Evolutionary conservation across 2,888 invertebrate genomes (phyloP), one percentile per base, ranked within the genome.

Genomic region (Ditula angustiorana): DNA sequence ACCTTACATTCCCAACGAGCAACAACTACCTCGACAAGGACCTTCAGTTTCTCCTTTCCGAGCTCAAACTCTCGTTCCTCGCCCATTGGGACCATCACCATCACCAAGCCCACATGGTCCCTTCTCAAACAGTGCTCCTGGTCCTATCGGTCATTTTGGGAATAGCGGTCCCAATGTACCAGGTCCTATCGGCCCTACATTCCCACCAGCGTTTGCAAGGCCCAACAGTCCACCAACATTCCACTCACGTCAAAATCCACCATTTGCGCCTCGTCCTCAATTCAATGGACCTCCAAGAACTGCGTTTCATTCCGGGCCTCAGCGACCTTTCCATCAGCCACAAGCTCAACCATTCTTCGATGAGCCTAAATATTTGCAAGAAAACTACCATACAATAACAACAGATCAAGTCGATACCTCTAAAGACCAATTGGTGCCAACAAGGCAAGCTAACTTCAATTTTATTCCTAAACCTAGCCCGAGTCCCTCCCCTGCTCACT

Each of bases 341-440:
- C 89, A 87, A 71, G 73, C 83, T 13, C 89, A 90, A 65, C 78
- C 80, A 44, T 92, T 84, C 74, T 93, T 93, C 67, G 92, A 93
- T 61, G 93, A 93, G 76, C 83, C 92, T 1, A 93, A 93, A 79
- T 93, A 93, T 71, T 81, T 93, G 59, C 93, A 93, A 78, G 92
- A 93, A 74, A 93, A 93, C 69, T 93, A 93, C 69, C 93, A 93
- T 63, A 93, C 93, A 2, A 93, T 93, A 55, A 92, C 92, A 21
- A 90, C 88, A 2, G 92, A 93, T 66, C 90, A 93, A 80, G 82
- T 89, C 13, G 90, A 93, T 37, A 81, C 87, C 37, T 81, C 88
- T 21, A 91, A 93, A 74, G 87, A 90, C n/a, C 92, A 91, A 73
- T 69, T 79, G 28, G 67, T 85, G 26, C 90, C 88, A 41, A 84